Evolutionary conservation across 2,888 invertebrate species (phyloP).

Genomic region (Trichogramma dendrolimi): DNA sequence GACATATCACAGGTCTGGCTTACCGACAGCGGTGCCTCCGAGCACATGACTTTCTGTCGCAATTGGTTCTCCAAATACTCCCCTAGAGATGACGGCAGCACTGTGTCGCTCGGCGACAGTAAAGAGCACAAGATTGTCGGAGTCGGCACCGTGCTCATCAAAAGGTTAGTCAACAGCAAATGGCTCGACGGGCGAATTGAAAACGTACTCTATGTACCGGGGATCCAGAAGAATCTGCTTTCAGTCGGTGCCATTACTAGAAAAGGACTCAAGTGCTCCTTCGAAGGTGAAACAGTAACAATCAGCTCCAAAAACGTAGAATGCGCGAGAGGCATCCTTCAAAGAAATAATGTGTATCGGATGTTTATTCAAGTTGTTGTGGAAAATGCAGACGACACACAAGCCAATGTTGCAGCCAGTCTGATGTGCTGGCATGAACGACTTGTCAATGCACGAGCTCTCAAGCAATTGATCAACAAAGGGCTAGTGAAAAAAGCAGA

Average conservation of each 20-base stretch:
- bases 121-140: too few relatives aligned
- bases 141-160: too few relatives aligned
- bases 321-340: slow-evolving; percentile 26
- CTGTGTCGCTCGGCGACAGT: too few relatives aligned
- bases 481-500: slow-evolving; percentile 5
- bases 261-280: slow-evolving; percentile 25
- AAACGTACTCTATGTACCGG: too few relatives aligned
- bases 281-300: slow-evolving; percentile 16
- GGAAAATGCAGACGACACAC: slow-evolving; percentile 4
- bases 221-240: too few relatives aligned
- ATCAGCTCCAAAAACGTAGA: slow-evolving; percentile 15
- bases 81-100: too few relatives aligned
- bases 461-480: slow-evolving; percentile 11
- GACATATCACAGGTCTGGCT: too few relatives aligned
- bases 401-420: slow-evolving; percentile 14
- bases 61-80: too few relatives aligned
- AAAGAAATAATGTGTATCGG: slow-evolving; percentile 30
- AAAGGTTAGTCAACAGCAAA: too few relatives aligned
- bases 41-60: too few relatives aligned
- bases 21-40: too few relatives aligned
- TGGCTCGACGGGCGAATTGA: too few relatives aligned
- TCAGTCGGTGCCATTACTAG: slow-evolving; percentile 33
- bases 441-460: slow-evolving; percentile 23
- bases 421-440: slow-evolving; percentile 26
- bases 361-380: slow-evolving; percentile 26